A percentile compares a stretch with the other conserved stretches of the same genome.
phyloP scores from a whole-genome alignment of 2,888 invertebrate genomes.

The Metopia argyrocephala region DNA sequence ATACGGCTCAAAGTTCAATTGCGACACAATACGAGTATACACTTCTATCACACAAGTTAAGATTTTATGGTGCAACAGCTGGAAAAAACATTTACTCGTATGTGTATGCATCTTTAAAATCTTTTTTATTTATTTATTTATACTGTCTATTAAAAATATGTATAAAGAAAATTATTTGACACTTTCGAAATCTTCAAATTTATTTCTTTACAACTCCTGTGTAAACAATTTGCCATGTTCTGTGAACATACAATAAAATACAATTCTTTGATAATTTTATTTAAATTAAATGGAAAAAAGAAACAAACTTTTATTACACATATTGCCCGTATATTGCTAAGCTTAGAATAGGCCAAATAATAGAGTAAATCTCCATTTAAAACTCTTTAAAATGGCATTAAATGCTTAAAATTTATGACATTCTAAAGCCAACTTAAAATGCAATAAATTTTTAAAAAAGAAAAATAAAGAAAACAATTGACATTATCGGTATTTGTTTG shows the following conservation, averaged over 20 bases:
- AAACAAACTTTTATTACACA: background rate
- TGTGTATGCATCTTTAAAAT: no score
- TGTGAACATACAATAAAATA: conserved; percentile 42
- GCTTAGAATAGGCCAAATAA: background rate
- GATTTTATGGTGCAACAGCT: no score
- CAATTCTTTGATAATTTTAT: conserved; percentile 28
- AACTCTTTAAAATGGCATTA: conserved; percentile 65
- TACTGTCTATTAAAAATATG: no score
- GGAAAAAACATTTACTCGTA: no score
- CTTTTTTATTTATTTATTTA: no score
- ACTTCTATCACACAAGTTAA: no score
- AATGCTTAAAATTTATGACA: conserved; percentile 67
- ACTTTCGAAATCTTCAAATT: background rate
- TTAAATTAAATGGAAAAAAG: conserved; percentile 13
- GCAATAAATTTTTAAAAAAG: conserved; percentile 69
- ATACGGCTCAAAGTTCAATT: no score
- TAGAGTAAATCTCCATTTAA: conserved; percentile 30
- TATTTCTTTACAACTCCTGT: background rate
- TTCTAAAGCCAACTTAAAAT: conserved; percentile 63
- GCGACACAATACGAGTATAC: no score
- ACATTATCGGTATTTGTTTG: conserved; percentile 73
- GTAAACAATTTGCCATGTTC: conserved; percentile 10
- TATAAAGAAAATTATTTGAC: no score
- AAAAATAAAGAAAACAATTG: conserved; percentile 62
- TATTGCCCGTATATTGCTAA: background rate